phyloP scores from a whole-genome alignment of 2,888 invertebrate genomes.

The Halocaridina rubra region DNA sequence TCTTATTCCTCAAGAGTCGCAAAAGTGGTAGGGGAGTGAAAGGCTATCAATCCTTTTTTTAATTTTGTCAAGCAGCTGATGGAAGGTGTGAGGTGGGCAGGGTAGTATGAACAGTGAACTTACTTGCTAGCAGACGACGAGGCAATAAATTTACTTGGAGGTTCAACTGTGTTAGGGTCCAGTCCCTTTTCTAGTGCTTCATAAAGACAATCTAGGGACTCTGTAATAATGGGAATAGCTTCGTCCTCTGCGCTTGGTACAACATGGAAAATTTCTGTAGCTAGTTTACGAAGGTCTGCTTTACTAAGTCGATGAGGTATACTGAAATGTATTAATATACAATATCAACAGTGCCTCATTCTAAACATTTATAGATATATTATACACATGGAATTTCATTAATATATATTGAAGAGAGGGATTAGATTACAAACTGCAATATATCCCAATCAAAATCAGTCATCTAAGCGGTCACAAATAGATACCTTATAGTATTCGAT shows the following conservation, averaged over 20 bases:
- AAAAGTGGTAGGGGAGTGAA: too few relatives aligned
- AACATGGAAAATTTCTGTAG: constrained; percentile 31
- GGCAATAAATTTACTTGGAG: not conserved
- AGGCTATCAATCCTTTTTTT: too few relatives aligned
- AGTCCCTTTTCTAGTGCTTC: constrained; percentile 25
- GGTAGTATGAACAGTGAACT: too few relatives aligned
- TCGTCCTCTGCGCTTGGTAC: constrained; percentile 41
- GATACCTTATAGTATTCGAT: too few relatives aligned
- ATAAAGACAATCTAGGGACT: constrained; percentile 10
- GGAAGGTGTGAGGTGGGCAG: too few relatives aligned
- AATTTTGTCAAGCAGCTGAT: too few relatives aligned
- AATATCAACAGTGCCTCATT: not conserved
- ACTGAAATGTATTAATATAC: constrained; percentile 11
- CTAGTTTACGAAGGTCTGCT: constrained; percentile 44
- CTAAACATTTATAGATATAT: not conserved
- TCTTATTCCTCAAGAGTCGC: too few relatives aligned
- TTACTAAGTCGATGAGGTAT: constrained; percentile 48
- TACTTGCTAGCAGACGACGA: not conserved
- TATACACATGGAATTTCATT: too few relatives aligned
- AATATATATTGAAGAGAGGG: too few relatives aligned
- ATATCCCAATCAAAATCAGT: not conserved
- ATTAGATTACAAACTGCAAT: too few relatives aligned
- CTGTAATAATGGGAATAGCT: constrained; percentile 14
- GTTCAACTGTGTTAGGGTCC: constrained; percentile 25
- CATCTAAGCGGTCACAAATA: not conserved